Percentiles rank a stretch among this genome's conserved stretches.
Conservation (phyloP, 2,888 invertebrate species). For the Diarsia rubi region DNA sequence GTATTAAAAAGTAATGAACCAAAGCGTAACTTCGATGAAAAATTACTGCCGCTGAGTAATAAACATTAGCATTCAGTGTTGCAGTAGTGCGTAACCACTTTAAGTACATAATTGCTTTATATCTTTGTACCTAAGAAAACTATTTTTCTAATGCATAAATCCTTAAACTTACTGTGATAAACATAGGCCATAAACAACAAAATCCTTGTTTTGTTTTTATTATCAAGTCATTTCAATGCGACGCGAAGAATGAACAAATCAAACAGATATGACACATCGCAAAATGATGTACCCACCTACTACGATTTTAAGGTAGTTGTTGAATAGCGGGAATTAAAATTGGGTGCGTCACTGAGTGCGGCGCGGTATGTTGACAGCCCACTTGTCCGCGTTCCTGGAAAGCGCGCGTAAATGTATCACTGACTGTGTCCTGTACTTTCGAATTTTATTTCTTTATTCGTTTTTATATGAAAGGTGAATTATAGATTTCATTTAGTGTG, state of each 20-base stretch:
- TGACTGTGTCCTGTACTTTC: constrained; percentile 59
- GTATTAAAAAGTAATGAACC: constrained; percentile 35
- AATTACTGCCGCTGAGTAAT: constrained; percentile 19
- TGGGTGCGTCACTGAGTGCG: constrained; percentile 61
- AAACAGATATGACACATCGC: constrained; percentile 56
- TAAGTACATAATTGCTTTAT: constrained; percentile 6
- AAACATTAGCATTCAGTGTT: constrained; percentile 23
- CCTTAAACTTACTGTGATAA: not conserved
- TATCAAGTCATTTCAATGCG: constrained; percentile 23
- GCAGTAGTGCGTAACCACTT: constrained; percentile 1
- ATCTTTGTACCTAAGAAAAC: constrained; percentile 13
- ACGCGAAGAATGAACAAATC: constrained; percentile 43
- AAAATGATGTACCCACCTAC: constrained; percentile 44
- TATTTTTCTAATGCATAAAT: not conserved
- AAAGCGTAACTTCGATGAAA: constrained; percentile 24
- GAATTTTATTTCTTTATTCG: constrained; percentile 33
- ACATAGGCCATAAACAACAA: not conserved
- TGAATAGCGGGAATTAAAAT: constrained; percentile 68
- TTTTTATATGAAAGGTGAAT: not conserved
- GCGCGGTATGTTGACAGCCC: constrained; percentile 61
- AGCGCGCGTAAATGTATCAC: constrained; percentile 64
- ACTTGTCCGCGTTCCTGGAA: constrained; percentile 67
- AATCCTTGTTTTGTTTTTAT: constrained; percentile 24
- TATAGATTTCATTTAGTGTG: not conserved
- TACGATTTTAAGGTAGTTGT: constrained; percentile 51